Percentiles rank a stretch among this genome's conserved stretches.
phyloP scores from a whole-genome alignment of 1,140 invertebrate genomes.

The Holcopasites calliopsidis region DNA sequence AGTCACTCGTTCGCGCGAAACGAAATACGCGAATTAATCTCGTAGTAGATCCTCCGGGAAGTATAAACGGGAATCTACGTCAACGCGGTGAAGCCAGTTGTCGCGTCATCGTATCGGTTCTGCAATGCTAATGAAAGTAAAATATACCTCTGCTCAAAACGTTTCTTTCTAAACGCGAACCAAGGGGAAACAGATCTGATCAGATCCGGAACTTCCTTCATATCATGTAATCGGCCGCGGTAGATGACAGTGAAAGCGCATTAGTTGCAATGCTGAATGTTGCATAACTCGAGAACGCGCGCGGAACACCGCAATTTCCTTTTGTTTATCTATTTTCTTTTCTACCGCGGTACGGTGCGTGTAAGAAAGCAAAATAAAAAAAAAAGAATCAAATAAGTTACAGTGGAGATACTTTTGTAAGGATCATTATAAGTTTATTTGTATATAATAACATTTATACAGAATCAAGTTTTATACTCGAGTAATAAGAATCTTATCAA shows the following conservation, averaged over 20 bases:
- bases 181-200: not conserved
- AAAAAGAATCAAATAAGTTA: not conserved
- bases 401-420: too few relatives aligned
- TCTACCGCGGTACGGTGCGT: not conserved
- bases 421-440: too few relatives aligned
- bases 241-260: slow-evolving; percentile 44
- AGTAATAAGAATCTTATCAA: too few relatives aligned
- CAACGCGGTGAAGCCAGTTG: not conserved
- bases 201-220: slow-evolving; percentile 30
- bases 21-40: not conserved
- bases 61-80: not conserved
- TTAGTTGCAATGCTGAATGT: slow-evolving; percentile 18
- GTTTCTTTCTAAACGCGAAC: not conserved
- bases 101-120: not conserved
- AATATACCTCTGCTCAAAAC: not conserved
- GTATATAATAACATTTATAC: too few relatives aligned
- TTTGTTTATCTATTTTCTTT: not conserved
- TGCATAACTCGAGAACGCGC: not conserved
- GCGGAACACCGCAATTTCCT: not conserved
- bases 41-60: not conserved
- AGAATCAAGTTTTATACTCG: too few relatives aligned
- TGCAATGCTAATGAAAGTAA: not conserved
- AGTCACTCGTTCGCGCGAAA: slow-evolving; percentile 10
- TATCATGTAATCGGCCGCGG: slow-evolving; percentile 24
- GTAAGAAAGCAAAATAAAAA: not conserved